A percentile compares a stretch with the other conserved stretches of the same genome.
Conservation (phyloP, 2,888 invertebrate genomes). For the Lydus trimaculatus region DNA sequence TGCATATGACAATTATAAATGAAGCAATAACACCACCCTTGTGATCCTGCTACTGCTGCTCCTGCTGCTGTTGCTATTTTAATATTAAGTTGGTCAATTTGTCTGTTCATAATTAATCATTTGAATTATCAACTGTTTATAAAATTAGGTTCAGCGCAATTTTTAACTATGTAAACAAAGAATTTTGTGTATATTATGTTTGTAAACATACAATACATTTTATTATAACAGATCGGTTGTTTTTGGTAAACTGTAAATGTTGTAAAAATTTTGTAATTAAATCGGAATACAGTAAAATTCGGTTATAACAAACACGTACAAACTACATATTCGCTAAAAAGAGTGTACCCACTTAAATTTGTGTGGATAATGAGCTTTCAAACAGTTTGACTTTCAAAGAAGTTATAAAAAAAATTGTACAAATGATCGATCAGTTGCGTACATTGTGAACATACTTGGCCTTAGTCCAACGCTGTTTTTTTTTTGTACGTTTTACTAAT, state of each 20-base stretch:
- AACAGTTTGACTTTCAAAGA: no score
- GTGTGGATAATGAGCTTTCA: no score
- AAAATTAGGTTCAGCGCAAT: not conserved
- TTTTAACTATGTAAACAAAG: not conserved
- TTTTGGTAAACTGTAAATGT: not conserved
- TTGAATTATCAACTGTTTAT: not conserved
- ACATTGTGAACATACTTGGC: not conserved
- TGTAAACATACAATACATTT: not conserved
- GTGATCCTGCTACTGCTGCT: no score
- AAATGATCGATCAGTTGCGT: slow-evolving; percentile 5
- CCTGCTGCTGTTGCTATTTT: no score
- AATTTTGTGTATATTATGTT: not conserved
- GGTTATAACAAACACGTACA: not conserved
- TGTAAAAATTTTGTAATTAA: not conserved
- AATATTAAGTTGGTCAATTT: not conserved
- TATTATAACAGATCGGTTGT: not conserved
- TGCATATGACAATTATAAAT: slow-evolving; percentile 5
- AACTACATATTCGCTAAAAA: no score
- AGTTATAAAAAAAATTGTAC: not conserved
- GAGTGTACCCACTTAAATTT: no score
- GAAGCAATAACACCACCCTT: not conserved
- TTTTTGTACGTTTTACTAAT: not conserved
- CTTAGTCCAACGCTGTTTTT: not conserved
- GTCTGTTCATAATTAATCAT: not conserved
- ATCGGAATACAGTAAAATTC: no score